Conservation (phyloP, 2,888 invertebrate genomes). For the Nomada fabriciana region DNA sequence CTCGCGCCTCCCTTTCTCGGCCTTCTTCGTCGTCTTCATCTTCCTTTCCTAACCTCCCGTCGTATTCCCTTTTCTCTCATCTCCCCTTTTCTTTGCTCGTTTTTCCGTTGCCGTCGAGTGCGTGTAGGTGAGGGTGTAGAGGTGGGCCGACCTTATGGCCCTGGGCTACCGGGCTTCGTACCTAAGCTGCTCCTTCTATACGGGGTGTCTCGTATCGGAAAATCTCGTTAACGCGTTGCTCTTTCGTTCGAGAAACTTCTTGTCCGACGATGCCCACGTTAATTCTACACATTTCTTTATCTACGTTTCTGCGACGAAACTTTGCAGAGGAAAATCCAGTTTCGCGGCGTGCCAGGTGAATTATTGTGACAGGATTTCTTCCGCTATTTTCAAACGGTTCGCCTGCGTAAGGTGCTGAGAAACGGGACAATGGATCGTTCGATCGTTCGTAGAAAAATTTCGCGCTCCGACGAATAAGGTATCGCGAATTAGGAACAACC, state of each 20-base stretch:
- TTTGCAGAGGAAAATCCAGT: no score
- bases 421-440: no score
- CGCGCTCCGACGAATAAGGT: no score
- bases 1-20: constrained; percentile 15
- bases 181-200: constrained; percentile 75
- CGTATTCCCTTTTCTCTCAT: background rate
- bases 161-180: constrained; percentile 83
- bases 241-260: no score
- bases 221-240: constrained; percentile 19
- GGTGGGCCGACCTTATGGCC: constrained; percentile 83
- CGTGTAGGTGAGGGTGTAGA: constrained; percentile 80
- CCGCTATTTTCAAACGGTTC: no score
- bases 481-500: no score
- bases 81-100: constrained; percentile 12
- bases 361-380: no score
- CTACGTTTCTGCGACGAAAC: background rate
- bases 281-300: no score
- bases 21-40: constrained; percentile 27
- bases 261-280: background rate
- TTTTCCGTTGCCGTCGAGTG: constrained; percentile 46
- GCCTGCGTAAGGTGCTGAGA: no score
- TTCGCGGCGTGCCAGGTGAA: no score
- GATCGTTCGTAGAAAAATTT: no score
- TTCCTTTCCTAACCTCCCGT: background rate
- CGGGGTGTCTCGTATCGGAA: constrained; percentile 72